These are phyloP conservation scores for Pachycephus smyrnensis DNA, from an alignment of 2,888 invertebrate species.

Conservation along the genomic window DNA sequence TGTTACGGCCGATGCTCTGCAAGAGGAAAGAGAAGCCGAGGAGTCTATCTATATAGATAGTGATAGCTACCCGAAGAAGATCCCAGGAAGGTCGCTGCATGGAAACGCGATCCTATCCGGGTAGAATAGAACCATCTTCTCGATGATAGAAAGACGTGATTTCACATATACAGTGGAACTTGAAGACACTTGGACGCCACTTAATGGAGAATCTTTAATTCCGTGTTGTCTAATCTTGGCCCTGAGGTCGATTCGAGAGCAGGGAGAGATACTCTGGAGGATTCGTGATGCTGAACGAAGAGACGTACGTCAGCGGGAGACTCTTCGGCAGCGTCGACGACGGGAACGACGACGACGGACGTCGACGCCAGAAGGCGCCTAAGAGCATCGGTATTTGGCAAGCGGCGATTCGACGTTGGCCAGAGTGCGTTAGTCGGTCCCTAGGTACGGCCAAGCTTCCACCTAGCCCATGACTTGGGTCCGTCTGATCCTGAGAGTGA, in stretches of 20 bases:
- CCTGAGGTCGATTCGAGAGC: background rate
- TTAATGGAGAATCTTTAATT: background rate
- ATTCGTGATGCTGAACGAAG: background rate
- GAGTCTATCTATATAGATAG: background rate
- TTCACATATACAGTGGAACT: background rate
- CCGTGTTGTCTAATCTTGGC: background rate
- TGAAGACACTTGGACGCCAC: background rate
- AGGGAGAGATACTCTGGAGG: background rate
- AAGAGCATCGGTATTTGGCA: background rate
- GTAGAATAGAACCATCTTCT: background rate
- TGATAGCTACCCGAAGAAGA: background rate
- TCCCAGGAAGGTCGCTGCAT: background rate
- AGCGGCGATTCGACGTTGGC: background rate
- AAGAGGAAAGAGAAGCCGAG: background rate
- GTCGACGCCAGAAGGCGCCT: constrained; percentile 32
- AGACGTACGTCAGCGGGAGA: background rate
- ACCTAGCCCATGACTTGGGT: background rate
- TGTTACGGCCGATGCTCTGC: background rate
- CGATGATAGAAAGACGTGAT: background rate
- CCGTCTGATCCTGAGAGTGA: constrained; percentile 22
- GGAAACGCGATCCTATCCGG: background rate
- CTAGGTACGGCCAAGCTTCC: constrained; percentile 3
- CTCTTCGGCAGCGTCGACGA: constrained; percentile 5
- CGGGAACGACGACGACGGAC: constrained; percentile 19
- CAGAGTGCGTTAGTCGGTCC: background rate